phyloP scores from a whole-genome alignment of 2,888 invertebrate species.

The Drosophila paramelanica region DNA sequence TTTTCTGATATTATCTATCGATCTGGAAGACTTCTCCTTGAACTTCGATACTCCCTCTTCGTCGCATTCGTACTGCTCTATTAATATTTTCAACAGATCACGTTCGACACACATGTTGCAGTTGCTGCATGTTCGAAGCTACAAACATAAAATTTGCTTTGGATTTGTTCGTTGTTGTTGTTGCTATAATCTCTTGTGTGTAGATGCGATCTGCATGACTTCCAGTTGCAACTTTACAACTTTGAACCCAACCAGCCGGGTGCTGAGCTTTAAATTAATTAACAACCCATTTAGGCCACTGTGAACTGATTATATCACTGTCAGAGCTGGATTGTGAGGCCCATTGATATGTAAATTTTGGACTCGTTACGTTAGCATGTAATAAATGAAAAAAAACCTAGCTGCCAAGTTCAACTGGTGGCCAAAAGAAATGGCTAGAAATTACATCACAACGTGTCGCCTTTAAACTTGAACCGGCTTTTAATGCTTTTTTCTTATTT shows the following conservation, averaged over 20 bases:
- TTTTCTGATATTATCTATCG: too few relatives aligned
- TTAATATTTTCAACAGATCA: neutral
- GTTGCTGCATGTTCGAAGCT: slow-evolving; percentile 7
- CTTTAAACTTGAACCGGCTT: slow-evolving; percentile 68
- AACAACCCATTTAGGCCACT: slow-evolving; percentile 59
- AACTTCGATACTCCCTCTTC: too few relatives aligned
- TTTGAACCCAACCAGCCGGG: slow-evolving; percentile 27
- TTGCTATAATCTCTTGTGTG: neutral
- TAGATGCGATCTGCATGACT: slow-evolving; percentile 5
- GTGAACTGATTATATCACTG: slow-evolving; percentile 68
- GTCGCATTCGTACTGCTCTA: too few relatives aligned
- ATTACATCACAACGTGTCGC: slow-evolving; percentile 67
- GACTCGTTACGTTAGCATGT: slow-evolving; percentile 39
- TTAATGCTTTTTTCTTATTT: neutral
- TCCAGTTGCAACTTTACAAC: slow-evolving; percentile 18
- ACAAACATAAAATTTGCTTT: neutral
- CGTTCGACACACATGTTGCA: slow-evolving; percentile 9
- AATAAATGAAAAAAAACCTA: slow-evolving; percentile 15
- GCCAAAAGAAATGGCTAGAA: slow-evolving; percentile 59
- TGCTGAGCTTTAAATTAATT: slow-evolving; percentile 58
- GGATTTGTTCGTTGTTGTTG: neutral
- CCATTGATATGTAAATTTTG: slow-evolving; percentile 70
- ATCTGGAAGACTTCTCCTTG: too few relatives aligned
- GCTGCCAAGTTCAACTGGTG: slow-evolving; percentile 63
- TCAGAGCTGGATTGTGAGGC: slow-evolving; percentile 25